Conservation (phyloP, 2,888 invertebrate genomes). For the Pterobdella sp. region DNA sequence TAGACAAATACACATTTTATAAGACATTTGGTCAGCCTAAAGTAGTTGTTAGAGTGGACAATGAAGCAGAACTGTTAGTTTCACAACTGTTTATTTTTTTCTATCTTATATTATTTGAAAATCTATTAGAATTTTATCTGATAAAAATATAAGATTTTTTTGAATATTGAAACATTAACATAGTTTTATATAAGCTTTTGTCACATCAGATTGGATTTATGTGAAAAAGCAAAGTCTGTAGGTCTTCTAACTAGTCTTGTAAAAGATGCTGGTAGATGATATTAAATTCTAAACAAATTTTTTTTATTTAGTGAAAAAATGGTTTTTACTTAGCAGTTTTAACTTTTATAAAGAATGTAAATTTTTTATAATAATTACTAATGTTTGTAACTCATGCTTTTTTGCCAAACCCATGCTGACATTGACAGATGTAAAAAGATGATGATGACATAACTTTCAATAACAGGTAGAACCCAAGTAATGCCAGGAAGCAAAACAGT, state of each 20-base stretch:
- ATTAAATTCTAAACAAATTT: background rate
- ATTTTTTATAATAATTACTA: too few relatives aligned
- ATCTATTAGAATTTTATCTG: background rate
- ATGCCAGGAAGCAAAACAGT: constrained; percentile 80
- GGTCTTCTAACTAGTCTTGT: constrained; percentile 54
- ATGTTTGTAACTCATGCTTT: too few relatives aligned
- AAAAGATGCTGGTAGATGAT: background rate
- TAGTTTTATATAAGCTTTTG: too few relatives aligned
- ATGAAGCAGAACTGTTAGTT: constrained; percentile 55
- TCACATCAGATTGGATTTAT: background rate
- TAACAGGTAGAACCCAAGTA: constrained; percentile 89
- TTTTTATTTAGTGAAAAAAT: too few relatives aligned
- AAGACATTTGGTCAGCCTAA: constrained; percentile 73
- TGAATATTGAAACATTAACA: too few relatives aligned
- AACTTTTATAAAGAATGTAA: too few relatives aligned
- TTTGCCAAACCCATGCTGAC: too few relatives aligned
- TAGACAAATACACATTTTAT: constrained; percentile 62
- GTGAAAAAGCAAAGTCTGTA: constrained; percentile 51
- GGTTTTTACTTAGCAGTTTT: too few relatives aligned
- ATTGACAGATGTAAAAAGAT: too few relatives aligned
- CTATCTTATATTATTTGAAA: background rate
- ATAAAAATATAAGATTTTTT: too few relatives aligned
- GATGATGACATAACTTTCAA: constrained; percentile 63
- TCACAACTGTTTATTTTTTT: constrained; percentile 3
- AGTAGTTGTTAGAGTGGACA: constrained; percentile 73